Evolutionary conservation across 2,113 vertebrate species (phyloP), one percentile per base, ranked within the genome.

Genomic region (Embiotoca jacksoni): DNA sequence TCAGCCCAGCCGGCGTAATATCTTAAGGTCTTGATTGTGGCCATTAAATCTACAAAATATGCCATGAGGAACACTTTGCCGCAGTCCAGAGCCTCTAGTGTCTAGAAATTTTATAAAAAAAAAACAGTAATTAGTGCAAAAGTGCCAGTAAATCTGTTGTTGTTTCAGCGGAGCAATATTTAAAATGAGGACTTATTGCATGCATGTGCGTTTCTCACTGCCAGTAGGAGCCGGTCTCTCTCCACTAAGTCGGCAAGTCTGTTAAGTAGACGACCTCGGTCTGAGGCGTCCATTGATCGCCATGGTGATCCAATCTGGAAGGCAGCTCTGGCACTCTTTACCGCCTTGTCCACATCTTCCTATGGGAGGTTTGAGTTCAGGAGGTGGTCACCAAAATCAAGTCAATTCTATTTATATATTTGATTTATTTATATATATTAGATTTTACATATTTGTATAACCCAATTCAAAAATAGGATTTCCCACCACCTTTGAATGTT

Each of bases 1-100:
- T 97, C 96, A 60, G 96, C 95, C 96, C 96, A 97, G 23, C 96
- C 96, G 31, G 94, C 95, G 66, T 90, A 96, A 76, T 97, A 97
- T 52, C 90, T 95, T n/a, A 97, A 69, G 2, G 95, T 92, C 87
- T 95, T 96, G 78, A 96, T 76, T 67, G 94, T 94, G 49, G 93
- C 96, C 77, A 92, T 90, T 75, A 97, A 82, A 80, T 97, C 97
- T 79, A 94, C 91, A 81, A 93, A 83, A 76, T 96, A 97, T 0
- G 96, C 90, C 7, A 79, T 83, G 30, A 95, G 81, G 82, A 96
- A 97, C 32, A 97, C 81, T 87, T 97, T 97, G 47, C 97, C 97
- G 35, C 91, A 95, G 82, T 97, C 93, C 75, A 96, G 89, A 23
- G 94, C 68, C 83, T 97, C 96, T 70, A 97, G 88, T 63, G 96